A percentile compares a stretch with the other conserved stretches of the same genome.
These are phyloP conservation scores for mouse (Mus musculus) DNA, from an alignment of 2,113 vertebrate genomes.

Conservation along the genomic window DNA sequence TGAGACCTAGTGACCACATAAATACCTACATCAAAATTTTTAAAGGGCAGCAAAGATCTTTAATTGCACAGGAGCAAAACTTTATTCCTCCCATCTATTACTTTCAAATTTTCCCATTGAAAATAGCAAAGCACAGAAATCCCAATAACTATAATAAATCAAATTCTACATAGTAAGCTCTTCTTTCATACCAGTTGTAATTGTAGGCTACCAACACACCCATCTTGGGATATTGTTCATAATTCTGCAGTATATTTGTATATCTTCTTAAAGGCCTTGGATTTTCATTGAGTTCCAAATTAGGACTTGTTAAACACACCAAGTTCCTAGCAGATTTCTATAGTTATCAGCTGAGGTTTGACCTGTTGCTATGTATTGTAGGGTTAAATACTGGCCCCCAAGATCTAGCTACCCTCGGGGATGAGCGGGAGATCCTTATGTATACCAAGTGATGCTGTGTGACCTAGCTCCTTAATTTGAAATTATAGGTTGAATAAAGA, in stretches of 20 bases:
- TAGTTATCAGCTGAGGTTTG: not conserved
- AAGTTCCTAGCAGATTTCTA: not conserved
- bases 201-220: not conserved
- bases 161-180: not conserved
- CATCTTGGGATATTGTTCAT: not conserved
- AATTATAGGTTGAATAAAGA: too few relatives aligned
- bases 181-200: not conserved
- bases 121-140: not conserved
- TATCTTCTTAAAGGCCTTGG: not conserved
- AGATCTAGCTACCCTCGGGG: too few relatives aligned
- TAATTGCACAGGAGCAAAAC: not conserved
- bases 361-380: too few relatives aligned
- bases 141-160: not conserved
- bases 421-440: too few relatives aligned
- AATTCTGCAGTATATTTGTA: not conserved
- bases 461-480: too few relatives aligned
- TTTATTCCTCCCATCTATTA: not conserved
- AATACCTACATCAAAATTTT: not conserved
- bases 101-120: not conserved
- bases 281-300: not conserved
- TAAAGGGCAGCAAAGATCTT: not conserved
- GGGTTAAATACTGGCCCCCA: too few relatives aligned
- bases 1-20: not conserved
- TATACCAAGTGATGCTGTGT: too few relatives aligned
- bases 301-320: not conserved